Base-by-base conservation (phyloP, 2,888 invertebrate species). In the Allacma fusca region DNA sequence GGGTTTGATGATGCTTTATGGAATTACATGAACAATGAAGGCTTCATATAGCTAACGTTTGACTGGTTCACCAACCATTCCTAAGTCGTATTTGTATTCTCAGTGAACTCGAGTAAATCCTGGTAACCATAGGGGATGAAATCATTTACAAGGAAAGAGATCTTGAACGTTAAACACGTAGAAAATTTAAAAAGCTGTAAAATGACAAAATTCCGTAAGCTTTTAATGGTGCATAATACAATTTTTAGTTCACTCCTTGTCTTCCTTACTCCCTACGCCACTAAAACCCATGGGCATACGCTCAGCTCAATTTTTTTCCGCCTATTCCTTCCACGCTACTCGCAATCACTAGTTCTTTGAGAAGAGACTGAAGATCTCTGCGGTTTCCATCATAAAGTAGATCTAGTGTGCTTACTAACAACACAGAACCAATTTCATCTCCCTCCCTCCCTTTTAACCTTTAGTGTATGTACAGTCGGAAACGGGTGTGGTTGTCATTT, bases 401-500 rank as follows among this genome's bases (percentile, higher is more conserved):
- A 50, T 50, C 16, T 50, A 12, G n/a, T 19, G 19, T 50, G n/a
- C 50, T n/a, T n/a, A n/a, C n/a, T n/a, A n/a, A 50, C 16, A 1
- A 50, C n/a, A 50, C 50, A 50, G n/a, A 50, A 5, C 7, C 2
- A n/a, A 50, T n/a, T 50, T 34, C 34, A 9, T 34, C 34, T 50
- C n/a, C 50, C 50, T n/a, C n/a, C 19, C 16, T 50, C 50, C 16
- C 50, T 50, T 1, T 50, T 50, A 50, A 50, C 50, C 50, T 50
- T 50, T 50, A 19, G 50, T 2, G 16, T 16, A 50, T 50, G 50
- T 50, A 9, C 62, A 9, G 62, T 24, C 62, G 62, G 62, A 62
- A 62, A 62, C 62, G 71, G 71, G 71, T 71, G 71, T 71, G 71
- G 71, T 70, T 71, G 71, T 71, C 71, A 71, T 71, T 71, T 57